These are phyloP conservation scores for Gallinago solitaria DNA, from an alignment of 2,797 vertebrate genomes.

Conservation along the genomic window DNA sequence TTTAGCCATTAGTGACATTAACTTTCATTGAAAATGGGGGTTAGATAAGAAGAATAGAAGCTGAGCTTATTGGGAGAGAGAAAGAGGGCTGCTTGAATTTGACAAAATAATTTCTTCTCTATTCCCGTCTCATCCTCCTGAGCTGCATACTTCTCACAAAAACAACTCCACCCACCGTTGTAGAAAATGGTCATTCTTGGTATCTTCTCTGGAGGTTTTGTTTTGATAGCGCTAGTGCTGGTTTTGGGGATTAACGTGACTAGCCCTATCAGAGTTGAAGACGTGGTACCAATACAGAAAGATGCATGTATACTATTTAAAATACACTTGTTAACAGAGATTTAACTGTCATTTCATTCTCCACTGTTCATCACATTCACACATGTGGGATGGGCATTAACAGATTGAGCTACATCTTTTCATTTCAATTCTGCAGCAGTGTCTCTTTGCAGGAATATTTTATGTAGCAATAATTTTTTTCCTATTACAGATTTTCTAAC, in stretches of 20 bases:
- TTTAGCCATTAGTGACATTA: neutral
- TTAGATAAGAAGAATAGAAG: neutral
- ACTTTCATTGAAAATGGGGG: neutral
- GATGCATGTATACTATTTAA: conserved; percentile 4
- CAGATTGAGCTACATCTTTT: conserved; percentile 75
- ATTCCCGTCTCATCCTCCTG: neutral
- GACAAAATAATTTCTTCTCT: neutral
- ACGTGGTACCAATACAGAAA: neutral
- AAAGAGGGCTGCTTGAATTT: neutral
- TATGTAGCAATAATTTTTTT: conserved; percentile 72
- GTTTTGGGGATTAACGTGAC: conserved; percentile 4
- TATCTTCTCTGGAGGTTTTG: conserved; percentile 20
- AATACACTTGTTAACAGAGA: conserved; percentile 32
- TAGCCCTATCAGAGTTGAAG: neutral
- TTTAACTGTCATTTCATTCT: conserved; percentile 50
- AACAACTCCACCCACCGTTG: neutral
- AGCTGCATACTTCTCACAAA: neutral
- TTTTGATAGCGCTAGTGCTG: conserved; percentile 1
- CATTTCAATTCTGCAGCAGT: conserved; percentile 72
- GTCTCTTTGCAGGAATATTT: conserved; percentile 74
- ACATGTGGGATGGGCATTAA: conserved; percentile 65
- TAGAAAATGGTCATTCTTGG: neutral
- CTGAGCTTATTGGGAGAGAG: neutral
- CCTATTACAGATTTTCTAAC: conserved; percentile 75
- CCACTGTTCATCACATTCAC: conserved; percentile 48